Evolutionary conservation across 1,140 invertebrate genomes (phyloP).

Genomic region (Neelides sp.): DNA sequence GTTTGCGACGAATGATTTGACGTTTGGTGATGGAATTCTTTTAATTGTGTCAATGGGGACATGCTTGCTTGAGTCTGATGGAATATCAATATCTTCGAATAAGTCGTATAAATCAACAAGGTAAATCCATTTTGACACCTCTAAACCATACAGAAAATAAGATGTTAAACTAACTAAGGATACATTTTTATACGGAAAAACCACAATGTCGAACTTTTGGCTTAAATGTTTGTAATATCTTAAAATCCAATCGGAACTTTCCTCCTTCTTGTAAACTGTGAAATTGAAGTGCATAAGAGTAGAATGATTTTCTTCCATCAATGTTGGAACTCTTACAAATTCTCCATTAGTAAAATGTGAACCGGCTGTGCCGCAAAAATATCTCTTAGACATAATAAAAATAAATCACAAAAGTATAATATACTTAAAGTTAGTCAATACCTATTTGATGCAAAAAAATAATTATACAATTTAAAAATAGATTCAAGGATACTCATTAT

Average conservation of each 20-base stretch:
- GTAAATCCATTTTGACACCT: neutral
- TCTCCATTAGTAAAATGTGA: neutral
- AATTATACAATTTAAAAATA: too few species aligned
- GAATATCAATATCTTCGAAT: neutral
- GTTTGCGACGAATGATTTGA: slow-evolving; percentile 13
- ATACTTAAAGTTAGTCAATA: neutral
- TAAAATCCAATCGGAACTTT: too few species aligned
- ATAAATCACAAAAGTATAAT: neutral
- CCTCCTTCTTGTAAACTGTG: too few species aligned
- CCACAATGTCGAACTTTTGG: too few species aligned
- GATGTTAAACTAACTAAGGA: too few species aligned
- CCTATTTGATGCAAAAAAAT: neutral
- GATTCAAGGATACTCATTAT: too few species aligned
- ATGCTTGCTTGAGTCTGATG: neutral
- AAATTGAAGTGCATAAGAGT: too few species aligned
- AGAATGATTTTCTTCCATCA: neutral
- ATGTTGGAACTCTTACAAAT: too few species aligned
- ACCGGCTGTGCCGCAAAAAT: neutral
- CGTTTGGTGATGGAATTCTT: slow-evolving; percentile 12
- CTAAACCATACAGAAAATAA: too few species aligned
- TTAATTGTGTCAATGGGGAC: neutral
- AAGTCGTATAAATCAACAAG: neutral
- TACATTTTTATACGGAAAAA: too few species aligned
- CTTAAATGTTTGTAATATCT: too few species aligned
- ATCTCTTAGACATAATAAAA: neutral